Base-by-base conservation (phyloP, 2,797 vertebrate species). In the Kryptopterus vitreolus region DNA sequence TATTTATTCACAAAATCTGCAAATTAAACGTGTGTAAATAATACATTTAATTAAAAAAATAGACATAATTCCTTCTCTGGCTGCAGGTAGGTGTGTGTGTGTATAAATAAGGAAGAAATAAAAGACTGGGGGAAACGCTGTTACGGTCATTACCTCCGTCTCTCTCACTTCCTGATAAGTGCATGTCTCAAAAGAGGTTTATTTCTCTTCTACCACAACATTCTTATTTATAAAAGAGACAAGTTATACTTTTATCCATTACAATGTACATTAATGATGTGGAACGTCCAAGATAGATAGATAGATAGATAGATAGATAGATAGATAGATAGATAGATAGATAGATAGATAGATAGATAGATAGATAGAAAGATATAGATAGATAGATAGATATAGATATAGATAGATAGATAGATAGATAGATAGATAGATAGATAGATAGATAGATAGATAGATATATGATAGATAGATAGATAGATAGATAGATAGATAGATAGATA, bases 21-120 rank as follows among this genome's bases (percentile, higher is more conserved):
- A 57, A 81, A 84, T n/a, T 35, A 78, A 81, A 77, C 9, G 24
- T 33, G 31, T 24, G 2, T 1, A 52, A 52, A 4, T 15, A 81
- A n/a, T 13, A 46, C 55, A n/a, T n/a, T n/a, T 61, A 31, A 22
- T 1, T 53, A 20, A 10, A 48, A 29, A 68, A 52, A 59, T 18
- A 43, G 24, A 76, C 11, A 58, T 31, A 52, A 33, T 53, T 43
- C 7, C 9, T 33, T 24, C 16, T 72, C 20, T 61, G n/a, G 78
- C 24, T 53, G 24, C 13, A 65, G 58, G 50, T 73, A 38, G 70
- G 9, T 16, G 16, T 18, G 31, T 73, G 50, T 53, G n/a, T n/a
- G n/a, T n/a, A n/a, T 73, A n/a, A 57, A 10, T 73, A 26, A 33
- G 29, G 11, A n/a, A 55, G 20, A 20, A 72, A 53, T 71, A 72